Percentiles rank a stretch among this genome's conserved stretches.
These are phyloP conservation scores for Reticulitermes lucifugus DNA, from an alignment of 2,888 invertebrate genomes.

Conservation along the genomic window DNA sequence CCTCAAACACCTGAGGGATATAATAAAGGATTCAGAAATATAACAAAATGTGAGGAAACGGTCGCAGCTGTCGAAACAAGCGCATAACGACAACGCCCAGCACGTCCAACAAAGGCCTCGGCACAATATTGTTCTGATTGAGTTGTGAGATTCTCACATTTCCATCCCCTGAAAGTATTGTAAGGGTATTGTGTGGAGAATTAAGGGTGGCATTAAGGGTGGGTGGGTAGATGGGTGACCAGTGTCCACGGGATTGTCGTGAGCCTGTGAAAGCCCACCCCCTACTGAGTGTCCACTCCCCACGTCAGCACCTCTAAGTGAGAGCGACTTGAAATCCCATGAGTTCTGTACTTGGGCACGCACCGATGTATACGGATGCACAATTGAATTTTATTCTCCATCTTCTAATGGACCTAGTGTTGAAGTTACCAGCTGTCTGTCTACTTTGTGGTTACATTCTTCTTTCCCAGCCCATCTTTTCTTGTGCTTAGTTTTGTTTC, in stretches of 20 bases:
- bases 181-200: constrained; percentile 11
- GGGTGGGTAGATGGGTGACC: constrained; percentile 8
- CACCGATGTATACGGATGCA: background rate
- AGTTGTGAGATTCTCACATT: constrained; percentile 21
- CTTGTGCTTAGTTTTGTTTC: background rate
- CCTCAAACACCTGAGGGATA: background rate
- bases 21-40: constrained; percentile 13
- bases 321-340: constrained; percentile 6
- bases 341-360: constrained; percentile 9
- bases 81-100: background rate
- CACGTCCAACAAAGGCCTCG: background rate
- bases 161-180: constrained; percentile 11
- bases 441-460: background rate
- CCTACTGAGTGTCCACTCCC: constrained; percentile 5
- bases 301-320: constrained; percentile 20
- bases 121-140: constrained; percentile 30
- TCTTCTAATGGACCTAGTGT: constrained; percentile 1
- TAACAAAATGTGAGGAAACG: constrained; percentile 4
- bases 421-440: background rate
- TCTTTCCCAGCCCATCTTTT: background rate
- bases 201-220: background rate
- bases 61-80: constrained; percentile 19
- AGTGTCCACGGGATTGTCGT: background rate
- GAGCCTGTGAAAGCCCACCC: background rate
- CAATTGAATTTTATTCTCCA: background rate